Evolutionary conservation across 2,888 invertebrate species (phyloP).

Genomic region (Ypsolopha sequella): DNA sequence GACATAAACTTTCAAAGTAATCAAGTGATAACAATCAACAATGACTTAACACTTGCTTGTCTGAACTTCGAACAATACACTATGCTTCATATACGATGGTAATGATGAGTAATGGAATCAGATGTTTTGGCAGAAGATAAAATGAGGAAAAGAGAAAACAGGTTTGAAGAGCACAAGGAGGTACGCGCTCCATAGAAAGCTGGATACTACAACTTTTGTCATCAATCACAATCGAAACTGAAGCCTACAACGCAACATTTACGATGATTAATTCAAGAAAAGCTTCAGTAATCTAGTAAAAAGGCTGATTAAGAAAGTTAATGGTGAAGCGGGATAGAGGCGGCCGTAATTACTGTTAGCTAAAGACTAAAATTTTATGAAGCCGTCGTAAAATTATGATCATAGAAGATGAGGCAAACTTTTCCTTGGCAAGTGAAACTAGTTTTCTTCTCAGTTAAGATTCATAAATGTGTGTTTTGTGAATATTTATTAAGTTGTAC

Average conservation of each 20-base stretch:
- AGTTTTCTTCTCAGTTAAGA: too few relatives aligned
- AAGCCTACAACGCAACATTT: background rate
- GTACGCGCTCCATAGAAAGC: conserved; percentile 18
- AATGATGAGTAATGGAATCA: conserved; percentile 45
- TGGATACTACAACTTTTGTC: conserved; percentile 6
- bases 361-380: conserved; percentile 1
- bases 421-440: too few relatives aligned
- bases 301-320: background rate
- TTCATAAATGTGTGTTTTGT: too few relatives aligned
- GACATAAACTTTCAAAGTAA: background rate
- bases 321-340: background rate
- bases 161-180: conserved; percentile 20
- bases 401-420: too few relatives aligned
- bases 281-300: background rate
- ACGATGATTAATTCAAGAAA: background rate
- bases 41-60: background rate
- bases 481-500: too few relatives aligned
- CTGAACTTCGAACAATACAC: too few relatives aligned
- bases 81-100: background rate
- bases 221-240: background rate
- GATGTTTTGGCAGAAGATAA: conserved; percentile 44
- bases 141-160: conserved; percentile 41
- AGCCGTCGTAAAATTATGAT: conserved; percentile 1
- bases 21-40: background rate
- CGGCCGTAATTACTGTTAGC: background rate